Conservation (phyloP, 1,140 invertebrate genomes). For the Drosophila punjabiensis region DNA sequence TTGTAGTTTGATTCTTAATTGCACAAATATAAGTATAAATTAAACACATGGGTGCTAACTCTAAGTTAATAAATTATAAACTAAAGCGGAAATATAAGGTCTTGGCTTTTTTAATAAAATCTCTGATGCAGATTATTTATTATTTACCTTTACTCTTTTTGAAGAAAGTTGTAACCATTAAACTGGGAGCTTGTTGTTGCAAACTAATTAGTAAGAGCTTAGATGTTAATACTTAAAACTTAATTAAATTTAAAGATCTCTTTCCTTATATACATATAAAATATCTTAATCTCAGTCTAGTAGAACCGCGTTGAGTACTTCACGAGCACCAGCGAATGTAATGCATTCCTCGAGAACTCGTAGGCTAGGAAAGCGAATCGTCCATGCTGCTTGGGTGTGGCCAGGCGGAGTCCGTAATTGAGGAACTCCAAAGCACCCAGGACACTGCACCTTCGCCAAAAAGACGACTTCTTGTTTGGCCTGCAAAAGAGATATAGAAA, state of each 20-base stretch:
- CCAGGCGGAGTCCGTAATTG: slow-evolving; percentile 45
- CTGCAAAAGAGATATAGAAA: slow-evolving; percentile 7
- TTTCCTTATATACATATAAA: not conserved
- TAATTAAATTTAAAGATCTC: not conserved
- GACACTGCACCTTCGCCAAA: slow-evolving; percentile 36
- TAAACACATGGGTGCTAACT: not conserved
- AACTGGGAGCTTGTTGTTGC: not conserved
- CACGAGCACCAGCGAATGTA: slow-evolving; percentile 48
- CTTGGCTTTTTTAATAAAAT: not conserved
- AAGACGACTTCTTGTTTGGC: not conserved
- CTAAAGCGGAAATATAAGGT: not conserved
- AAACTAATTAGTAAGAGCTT: not conserved
- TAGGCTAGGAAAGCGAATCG: slow-evolving; percentile 62
- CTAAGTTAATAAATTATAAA: not conserved
- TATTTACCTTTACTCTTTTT: not conserved
- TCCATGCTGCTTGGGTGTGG: slow-evolving; percentile 63
- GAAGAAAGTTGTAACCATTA: not conserved
- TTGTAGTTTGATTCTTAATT: not conserved
- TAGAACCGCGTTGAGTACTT: slow-evolving; percentile 22
- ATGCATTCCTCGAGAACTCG: slow-evolving; percentile 58
- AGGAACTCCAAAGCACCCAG: slow-evolving; percentile 47
- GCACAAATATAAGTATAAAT: not conserved
- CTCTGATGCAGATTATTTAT: not conserved
- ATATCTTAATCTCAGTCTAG: not conserved
- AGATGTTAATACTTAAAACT: not conserved